Base-by-base conservation (phyloP, 2,888 invertebrate species). In the Metalampra italica region DNA sequence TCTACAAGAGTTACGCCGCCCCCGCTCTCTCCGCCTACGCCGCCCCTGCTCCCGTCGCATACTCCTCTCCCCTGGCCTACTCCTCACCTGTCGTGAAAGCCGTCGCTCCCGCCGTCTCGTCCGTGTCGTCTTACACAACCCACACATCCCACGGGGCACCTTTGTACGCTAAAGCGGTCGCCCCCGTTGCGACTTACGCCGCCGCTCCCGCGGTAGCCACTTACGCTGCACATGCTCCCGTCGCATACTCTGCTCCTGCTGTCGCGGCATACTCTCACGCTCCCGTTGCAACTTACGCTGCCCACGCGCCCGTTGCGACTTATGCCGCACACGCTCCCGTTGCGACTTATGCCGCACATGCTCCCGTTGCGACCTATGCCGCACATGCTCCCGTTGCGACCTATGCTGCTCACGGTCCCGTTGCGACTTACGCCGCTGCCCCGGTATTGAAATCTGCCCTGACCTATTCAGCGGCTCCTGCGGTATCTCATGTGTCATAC, bases 401-500 rank as follows among this genome's bases (percentile, higher is more conserved):
- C 1, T 55, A 59, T 44, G n/a, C n/a, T n/a, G 57, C 45, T 42
- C 14, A 40, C 22, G 50, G 55, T 9, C 55, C 52, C 30, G 51
- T 52, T 13, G 50, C 57, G 30, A 70, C 75, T 52, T 43, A 66
- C 45, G 66, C 60, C 43, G 66, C 61, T 29, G 71, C 75, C 54
- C 40, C 55, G 7, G 40, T 46, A 5, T 30, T 45, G 22, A 49
- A 43, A 4, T 47, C 57, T 55, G 67, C 9, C 53, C 67, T 41
- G 44, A 72, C 87, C 29, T 92, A 92, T 78, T 89, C 90, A 30
- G 92, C 93, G 38, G 91, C 92, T 36, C 78, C 78, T 15, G 74
- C 90, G 50, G 92, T 92, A 38, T 91, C 93, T 51, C 93, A 93
- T 73, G 91, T 92, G 54, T 81, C 91, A 60, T 94, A 93, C 88